Evolutionary conservation across 2,888 invertebrate species (phyloP).

Genomic region (Cotesia congregata): DNA sequence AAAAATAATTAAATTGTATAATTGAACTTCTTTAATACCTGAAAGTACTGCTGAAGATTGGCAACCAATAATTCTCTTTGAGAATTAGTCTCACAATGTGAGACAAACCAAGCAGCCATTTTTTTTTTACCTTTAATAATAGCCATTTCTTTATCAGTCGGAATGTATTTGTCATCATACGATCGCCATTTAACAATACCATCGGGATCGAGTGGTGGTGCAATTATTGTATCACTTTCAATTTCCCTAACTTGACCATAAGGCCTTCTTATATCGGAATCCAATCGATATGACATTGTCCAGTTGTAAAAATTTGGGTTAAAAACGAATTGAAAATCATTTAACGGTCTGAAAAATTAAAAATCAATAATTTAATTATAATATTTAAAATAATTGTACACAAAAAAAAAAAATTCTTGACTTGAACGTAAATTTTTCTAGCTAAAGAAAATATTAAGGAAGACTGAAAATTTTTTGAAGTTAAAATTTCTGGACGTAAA

Average conservation of each 20-base stretch:
- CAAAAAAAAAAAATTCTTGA: too few species aligned
- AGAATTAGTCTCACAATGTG: slow-evolving; percentile 66
- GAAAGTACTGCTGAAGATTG: slow-evolving; percentile 71
- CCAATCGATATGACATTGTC: slow-evolving; percentile 41
- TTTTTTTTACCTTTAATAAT: slow-evolving; percentile 58
- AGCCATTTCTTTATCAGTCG: not conserved
- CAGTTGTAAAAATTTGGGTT: slow-evolving; percentile 35
- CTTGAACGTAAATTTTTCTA: too few species aligned
- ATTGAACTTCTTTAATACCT: slow-evolving; percentile 65
- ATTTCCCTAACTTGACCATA: slow-evolving; percentile 29
- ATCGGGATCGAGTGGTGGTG: slow-evolving; percentile 27
- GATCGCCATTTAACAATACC: slow-evolving; percentile 18
- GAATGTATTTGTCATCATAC: not conserved
- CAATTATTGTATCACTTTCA: slow-evolving; percentile 15
- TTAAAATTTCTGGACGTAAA: too few species aligned
- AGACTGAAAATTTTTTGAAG: too few species aligned
- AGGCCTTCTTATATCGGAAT: slow-evolving; percentile 37
- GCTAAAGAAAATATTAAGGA: too few species aligned
- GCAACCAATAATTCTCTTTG: slow-evolving; percentile 64
- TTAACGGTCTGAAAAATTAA: slow-evolving; percentile 23
- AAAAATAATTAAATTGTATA: not conserved
- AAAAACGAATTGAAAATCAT: not conserved
- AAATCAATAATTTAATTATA: not conserved
- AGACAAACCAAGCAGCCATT: slow-evolving; percentile 68
- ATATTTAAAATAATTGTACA: too few species aligned